Percentiles rank a stretch among this genome's conserved stretches.
Evolutionary conservation across 2,888 invertebrate species (phyloP).

Genomic region (Lottia scabra): DNA sequence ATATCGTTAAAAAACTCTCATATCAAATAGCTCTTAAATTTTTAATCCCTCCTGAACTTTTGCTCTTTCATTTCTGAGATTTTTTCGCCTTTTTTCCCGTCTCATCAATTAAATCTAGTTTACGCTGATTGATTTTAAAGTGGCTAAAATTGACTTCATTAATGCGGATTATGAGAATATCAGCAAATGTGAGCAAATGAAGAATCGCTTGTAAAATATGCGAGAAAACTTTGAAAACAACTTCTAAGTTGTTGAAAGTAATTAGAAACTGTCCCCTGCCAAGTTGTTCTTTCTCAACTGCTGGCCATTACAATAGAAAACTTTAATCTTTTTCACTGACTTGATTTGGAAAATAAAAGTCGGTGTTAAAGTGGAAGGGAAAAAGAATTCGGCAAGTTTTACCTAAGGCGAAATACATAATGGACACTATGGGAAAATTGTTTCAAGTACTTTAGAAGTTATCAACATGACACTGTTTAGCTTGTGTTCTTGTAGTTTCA

Average conservation of each 20-base stretch:
- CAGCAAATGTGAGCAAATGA: slow-evolving; percentile 4
- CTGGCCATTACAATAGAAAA: neutral
- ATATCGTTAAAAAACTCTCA: too few relatives aligned
- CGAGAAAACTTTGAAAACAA: neutral
- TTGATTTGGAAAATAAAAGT: neutral
- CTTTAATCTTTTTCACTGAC: slow-evolving; percentile 5
- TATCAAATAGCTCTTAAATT: too few relatives aligned
- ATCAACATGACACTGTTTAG: too few relatives aligned
- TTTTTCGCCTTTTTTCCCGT: too few relatives aligned
- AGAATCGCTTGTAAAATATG: neutral
- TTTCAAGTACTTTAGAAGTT: neutral
- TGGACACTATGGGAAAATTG: slow-evolving; percentile 7
- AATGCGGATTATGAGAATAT: slow-evolving; percentile 2
- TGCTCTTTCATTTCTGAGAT: too few relatives aligned
- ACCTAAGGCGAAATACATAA: slow-evolving; percentile 2
- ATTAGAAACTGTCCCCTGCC: slow-evolving; percentile 2
- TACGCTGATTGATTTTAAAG: neutral
- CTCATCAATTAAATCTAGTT: neutral
- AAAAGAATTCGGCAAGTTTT: neutral
- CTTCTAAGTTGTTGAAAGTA: neutral
- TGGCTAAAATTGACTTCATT: slow-evolving; percentile 2
- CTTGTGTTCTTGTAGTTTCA: too few relatives aligned
- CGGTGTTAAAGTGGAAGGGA: neutral
- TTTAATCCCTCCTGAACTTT: too few relatives aligned
- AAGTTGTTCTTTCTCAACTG: neutral